A percentile compares a stretch with the other conserved stretches of the same genome.
Conservation (phyloP, 2,113 vertebrate species). For the Pelusios castaneus region DNA sequence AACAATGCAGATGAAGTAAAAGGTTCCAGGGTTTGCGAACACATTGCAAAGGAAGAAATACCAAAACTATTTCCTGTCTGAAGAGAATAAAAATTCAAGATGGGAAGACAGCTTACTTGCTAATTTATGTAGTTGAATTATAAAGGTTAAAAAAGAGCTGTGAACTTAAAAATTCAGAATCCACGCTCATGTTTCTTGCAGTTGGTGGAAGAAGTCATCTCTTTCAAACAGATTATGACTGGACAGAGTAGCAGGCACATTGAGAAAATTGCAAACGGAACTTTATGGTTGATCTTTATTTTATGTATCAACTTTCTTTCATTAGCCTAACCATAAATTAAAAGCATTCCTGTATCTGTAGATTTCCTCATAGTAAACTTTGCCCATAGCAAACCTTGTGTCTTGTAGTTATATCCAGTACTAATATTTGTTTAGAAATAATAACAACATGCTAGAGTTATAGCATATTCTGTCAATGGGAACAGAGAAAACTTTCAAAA, state of each 20-base stretch:
- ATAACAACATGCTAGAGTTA: background rate
- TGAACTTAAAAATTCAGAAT: background rate
- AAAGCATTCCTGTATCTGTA: background rate
- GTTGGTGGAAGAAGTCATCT: background rate
- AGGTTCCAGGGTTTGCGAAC: background rate
- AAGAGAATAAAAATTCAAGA: background rate
- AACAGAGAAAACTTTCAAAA: background rate
- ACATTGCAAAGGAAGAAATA: background rate
- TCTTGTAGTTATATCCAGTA: background rate
- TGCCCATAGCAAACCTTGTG: background rate
- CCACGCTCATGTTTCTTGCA: background rate
- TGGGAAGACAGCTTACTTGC: background rate
- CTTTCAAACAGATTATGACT: background rate
- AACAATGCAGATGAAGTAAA: background rate
- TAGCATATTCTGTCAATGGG: background rate
- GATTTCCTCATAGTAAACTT: background rate
- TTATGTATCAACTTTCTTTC: background rate
- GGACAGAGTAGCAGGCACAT: background rate
- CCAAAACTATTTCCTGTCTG: background rate
- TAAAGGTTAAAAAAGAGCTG: background rate
- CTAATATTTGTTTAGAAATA: background rate
- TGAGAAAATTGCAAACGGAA: background rate
- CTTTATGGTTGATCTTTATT: background rate
- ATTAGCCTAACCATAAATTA: background rate
- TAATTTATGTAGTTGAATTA: background rate